phyloP scores from a whole-genome alignment of 2,113 vertebrate genomes.

The Cairina moschata region DNA sequence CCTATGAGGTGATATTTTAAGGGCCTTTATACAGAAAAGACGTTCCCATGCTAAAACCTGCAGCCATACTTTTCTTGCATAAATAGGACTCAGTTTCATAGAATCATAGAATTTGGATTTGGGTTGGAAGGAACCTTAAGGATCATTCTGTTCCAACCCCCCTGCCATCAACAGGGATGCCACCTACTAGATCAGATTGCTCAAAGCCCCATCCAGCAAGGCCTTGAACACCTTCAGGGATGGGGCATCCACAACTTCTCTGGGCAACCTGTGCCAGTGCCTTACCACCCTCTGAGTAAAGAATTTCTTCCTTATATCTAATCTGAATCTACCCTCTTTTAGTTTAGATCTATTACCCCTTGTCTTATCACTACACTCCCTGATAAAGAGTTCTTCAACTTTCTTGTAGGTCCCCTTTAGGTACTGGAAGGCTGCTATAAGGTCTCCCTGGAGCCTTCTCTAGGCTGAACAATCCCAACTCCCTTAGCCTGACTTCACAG shows the following conservation, averaged over 20 bases:
- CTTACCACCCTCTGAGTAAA: neutral
- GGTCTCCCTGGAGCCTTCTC: neutral
- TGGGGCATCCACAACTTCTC: neutral
- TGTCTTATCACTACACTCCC: neutral
- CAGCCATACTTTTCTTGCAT: neutral
- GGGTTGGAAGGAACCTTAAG: neutral
- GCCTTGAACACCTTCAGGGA: neutral
- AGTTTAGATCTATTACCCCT: neutral
- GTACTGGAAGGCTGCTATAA: neutral
- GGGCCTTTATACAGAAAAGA: neutral
- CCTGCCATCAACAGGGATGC: neutral
- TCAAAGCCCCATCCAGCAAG: neutral
- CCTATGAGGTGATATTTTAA: neutral
- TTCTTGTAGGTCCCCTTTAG: neutral
- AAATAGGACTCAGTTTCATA: neutral
- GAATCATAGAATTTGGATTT: neutral
- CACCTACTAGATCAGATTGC: neutral
- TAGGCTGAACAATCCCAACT: neutral
- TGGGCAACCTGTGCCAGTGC: neutral
- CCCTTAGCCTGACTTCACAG: neutral
- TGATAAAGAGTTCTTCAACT: neutral
- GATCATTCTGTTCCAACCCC: neutral
- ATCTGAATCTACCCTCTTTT: neutral
- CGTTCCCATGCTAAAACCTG: fast-evolving
- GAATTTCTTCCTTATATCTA: neutral